phyloP scores from a whole-genome alignment of 2,113 vertebrate species.

The Prunella fulvescens region DNA sequence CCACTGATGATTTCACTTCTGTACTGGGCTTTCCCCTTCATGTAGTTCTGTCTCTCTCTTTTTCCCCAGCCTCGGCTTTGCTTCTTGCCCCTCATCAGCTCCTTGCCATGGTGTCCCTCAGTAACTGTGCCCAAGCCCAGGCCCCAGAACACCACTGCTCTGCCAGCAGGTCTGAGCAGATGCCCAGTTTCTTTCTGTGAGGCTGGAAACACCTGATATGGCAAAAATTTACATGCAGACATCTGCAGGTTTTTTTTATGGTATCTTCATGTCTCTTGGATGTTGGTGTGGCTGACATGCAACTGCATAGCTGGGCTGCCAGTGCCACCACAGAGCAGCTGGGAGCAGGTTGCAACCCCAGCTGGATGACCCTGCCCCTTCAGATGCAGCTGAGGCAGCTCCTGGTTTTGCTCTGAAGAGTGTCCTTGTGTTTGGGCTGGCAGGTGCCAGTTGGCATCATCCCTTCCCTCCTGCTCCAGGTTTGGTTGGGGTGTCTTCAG shows the following conservation, averaged over 20 bases:
- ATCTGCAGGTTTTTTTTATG: background rate
- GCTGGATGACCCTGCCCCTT: background rate
- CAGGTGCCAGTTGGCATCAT: background rate
- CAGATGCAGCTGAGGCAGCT: background rate
- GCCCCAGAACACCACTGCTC: background rate
- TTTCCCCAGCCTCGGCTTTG: background rate
- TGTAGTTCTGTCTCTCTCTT: background rate
- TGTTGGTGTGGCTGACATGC: background rate
- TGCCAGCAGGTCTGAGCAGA: background rate
- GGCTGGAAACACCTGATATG: background rate
- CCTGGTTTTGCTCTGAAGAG: background rate
- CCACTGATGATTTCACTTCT: background rate
- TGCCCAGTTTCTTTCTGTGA: background rate
- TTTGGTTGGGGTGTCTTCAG: background rate
- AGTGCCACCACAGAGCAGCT: background rate
- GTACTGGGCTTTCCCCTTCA: background rate
- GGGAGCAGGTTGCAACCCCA: background rate
- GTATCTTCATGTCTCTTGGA: background rate
- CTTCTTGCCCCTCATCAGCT: background rate
- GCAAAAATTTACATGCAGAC: background rate
- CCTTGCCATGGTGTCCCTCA: background rate
- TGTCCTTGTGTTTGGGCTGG: background rate
- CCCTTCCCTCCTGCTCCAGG: background rate
- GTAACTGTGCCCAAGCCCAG: background rate
- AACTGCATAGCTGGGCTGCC: background rate